phyloP scores from a whole-genome alignment of 2,797 vertebrate genomes.

The Gobio occitaniae region DNA sequence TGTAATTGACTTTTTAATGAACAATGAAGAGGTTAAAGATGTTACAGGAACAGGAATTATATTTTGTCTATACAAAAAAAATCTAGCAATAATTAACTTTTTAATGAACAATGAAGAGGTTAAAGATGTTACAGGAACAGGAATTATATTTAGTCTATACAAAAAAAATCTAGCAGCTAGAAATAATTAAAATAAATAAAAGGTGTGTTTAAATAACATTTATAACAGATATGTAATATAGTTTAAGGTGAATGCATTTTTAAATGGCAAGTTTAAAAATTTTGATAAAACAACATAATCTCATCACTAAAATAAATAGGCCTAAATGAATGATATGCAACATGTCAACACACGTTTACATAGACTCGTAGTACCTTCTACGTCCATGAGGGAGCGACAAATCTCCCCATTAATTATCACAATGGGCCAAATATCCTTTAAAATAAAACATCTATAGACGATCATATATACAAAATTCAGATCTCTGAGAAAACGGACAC shows the following conservation, averaged over 20 bases:
- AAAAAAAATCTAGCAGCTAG: not conserved
- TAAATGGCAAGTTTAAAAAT: not conserved
- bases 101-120: not conserved
- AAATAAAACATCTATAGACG: constrained; percentile 38
- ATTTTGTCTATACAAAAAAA: not conserved
- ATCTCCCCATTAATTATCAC: constrained; percentile 28
- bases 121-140: not conserved
- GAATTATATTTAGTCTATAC: not conserved
- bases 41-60: not conserved
- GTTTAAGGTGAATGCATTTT: not conserved
- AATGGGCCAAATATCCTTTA: constrained; percentile 44
- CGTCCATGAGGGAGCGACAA: constrained; percentile 45
- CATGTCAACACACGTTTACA: not conserved
- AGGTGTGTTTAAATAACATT: not conserved
- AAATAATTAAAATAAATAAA: not conserved
- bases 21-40: not conserved
- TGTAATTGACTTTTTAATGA: not conserved
- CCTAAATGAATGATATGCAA: not conserved
- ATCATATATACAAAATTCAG: constrained; percentile 3
- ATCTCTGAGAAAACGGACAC: constrained; percentile 30
- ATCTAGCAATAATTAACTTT: not conserved
- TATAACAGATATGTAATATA: not conserved
- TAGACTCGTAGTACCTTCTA: not conserved
- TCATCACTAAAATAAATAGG: not conserved
- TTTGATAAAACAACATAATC: not conserved